Evolutionary conservation across 2,797 vertebrate genomes (phyloP).

Genomic region (Dendrocincla tyrannina): DNA sequence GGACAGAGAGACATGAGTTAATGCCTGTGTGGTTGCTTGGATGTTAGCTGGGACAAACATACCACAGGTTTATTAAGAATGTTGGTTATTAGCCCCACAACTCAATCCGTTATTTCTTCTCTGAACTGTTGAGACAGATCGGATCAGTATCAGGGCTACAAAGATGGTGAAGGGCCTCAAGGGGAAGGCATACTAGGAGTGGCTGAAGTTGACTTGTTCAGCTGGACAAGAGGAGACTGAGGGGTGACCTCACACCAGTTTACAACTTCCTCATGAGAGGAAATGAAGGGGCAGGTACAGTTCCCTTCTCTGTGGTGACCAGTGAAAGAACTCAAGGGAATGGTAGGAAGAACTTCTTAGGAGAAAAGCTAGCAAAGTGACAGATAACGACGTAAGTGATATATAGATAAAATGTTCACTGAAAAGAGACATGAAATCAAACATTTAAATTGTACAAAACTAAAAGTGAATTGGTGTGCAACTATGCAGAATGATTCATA

Average conservation of each 20-base stretch:
- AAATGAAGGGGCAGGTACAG: not conserved
- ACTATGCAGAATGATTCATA: not conserved
- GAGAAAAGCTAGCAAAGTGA: not conserved
- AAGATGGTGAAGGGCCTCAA: not conserved
- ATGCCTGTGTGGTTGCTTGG: not conserved
- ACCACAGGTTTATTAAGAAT: not conserved
- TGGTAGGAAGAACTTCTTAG: not conserved
- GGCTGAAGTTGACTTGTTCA: not conserved
- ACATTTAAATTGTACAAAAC: not conserved
- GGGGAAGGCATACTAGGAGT: not conserved
- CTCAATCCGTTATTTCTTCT: not conserved
- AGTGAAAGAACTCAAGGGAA: not conserved
- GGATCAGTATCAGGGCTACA: accelerated
- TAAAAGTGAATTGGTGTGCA: accelerated
- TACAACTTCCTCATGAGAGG: not conserved
- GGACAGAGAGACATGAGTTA: not conserved
- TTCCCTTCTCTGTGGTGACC: not conserved
- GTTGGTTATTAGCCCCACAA: not conserved
- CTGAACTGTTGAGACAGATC: not conserved
- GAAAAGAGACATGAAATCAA: not conserved
- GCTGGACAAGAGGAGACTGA: not conserved
- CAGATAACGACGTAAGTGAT: not conserved
- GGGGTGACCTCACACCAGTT: not conserved
- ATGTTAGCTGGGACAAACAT: not conserved
- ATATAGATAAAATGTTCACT: not conserved